Conservation (phyloP, 1,140 invertebrate species). For the Nephila pilipes region DNA sequence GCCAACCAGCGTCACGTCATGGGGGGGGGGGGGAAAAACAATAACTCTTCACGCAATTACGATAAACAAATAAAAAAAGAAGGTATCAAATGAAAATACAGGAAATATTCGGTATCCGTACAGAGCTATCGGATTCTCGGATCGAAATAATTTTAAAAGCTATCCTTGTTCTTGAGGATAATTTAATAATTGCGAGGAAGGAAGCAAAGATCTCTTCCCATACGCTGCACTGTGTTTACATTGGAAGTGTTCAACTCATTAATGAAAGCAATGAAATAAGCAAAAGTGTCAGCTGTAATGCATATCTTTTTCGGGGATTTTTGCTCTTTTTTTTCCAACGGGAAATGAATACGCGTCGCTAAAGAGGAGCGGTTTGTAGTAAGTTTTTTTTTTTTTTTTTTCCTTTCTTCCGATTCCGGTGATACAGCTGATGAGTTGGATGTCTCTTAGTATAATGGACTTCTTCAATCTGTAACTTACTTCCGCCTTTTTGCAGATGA, state of each 20-base stretch:
- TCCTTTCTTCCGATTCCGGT: slow-evolving; percentile 4
- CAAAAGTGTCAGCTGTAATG: slow-evolving; percentile 26
- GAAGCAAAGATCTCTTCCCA: neutral
- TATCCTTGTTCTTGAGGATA: slow-evolving; percentile 4
- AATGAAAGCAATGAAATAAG: slow-evolving; percentile 21
- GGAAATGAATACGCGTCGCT: neutral
- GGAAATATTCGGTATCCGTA: slow-evolving; percentile 8
- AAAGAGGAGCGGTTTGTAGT: neutral
- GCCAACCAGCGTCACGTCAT: neutral
- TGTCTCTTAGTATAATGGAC: neutral
- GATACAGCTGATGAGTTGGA: slow-evolving; percentile 33
- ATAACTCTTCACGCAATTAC: slow-evolving; percentile 26
- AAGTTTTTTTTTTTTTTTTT: neutral
- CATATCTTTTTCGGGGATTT: slow-evolving; percentile 17
- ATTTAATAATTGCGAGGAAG: slow-evolving; percentile 41
- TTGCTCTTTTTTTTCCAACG: neutral
- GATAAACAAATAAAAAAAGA: neutral
- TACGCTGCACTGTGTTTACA: neutral
- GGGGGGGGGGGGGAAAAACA: neutral
- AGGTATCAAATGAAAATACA: neutral
- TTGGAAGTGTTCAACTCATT: slow-evolving; percentile 29
- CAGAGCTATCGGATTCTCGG: slow-evolving; percentile 5
- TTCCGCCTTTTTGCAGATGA: neutral
- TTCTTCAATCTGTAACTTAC: neutral
- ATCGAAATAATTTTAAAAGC: slow-evolving; percentile 35